Percentiles rank a stretch among this genome's conserved stretches.
These are phyloP conservation scores for Potorous gilbertii DNA, from an alignment of 2,797 vertebrate species.

Conservation along the genomic window DNA sequence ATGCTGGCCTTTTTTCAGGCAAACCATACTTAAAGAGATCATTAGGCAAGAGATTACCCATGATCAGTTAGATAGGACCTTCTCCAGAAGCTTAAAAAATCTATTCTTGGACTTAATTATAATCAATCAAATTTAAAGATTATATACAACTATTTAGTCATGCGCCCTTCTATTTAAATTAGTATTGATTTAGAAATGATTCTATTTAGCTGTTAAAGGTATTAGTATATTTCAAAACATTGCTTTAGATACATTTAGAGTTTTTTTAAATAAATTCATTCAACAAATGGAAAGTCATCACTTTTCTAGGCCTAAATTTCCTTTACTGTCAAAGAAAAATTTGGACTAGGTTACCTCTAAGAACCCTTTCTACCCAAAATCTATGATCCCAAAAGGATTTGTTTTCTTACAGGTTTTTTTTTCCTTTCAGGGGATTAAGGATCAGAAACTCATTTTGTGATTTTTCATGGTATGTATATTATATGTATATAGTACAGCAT, in stretches of 20 bases:
- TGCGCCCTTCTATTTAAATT: conserved; percentile 55
- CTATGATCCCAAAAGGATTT: not conserved
- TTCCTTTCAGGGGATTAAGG: not conserved
- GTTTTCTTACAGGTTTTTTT: not conserved
- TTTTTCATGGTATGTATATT: not conserved
- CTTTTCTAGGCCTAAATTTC: not conserved
- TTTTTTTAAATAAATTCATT: conserved; percentile 48
- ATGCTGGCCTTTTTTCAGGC: conserved; percentile 58
- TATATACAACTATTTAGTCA: conserved; percentile 55
- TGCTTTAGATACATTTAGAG: conserved; percentile 58
- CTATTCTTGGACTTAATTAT: conserved; percentile 57
- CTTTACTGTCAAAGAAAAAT: not conserved
- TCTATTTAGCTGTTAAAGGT: conserved; percentile 63
- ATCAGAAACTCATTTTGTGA: not conserved
- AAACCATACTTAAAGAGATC: conserved; percentile 66
- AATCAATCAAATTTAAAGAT: conserved; percentile 67
- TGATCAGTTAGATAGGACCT: conserved; percentile 45
- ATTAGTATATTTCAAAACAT: conserved; percentile 49
- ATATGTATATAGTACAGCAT: not conserved
- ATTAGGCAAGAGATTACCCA: conserved; percentile 60
- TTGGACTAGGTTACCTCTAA: not conserved
- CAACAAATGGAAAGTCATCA: conserved; percentile 1
- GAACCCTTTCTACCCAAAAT: not conserved
- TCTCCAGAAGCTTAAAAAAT: conserved; percentile 57
- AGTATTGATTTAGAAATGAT: conserved; percentile 65